Conservation (phyloP, 2,888 invertebrate species). For the Nomada lathburiana region DNA sequence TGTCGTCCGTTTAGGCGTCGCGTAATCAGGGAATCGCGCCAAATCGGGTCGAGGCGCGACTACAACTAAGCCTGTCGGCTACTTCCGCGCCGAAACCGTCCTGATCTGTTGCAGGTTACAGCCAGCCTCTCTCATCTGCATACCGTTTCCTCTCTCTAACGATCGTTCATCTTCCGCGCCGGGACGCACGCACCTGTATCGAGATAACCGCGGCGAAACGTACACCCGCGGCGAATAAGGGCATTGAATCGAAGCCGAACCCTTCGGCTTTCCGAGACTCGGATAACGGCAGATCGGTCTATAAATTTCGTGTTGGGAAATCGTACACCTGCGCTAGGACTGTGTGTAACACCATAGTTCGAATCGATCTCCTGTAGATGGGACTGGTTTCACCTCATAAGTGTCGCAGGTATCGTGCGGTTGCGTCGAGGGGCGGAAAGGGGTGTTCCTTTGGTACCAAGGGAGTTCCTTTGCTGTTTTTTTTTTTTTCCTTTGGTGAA, state of each 20-base stretch:
- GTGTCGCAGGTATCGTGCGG: too few relatives aligned
- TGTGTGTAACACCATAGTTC: neutral
- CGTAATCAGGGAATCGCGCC: constrained; percentile 37
- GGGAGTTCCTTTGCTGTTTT: too few relatives aligned
- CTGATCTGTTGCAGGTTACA: constrained; percentile 5
- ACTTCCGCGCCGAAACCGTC: constrained; percentile 56
- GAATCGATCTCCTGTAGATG: constrained; percentile 38
- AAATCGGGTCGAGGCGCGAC: constrained; percentile 57
- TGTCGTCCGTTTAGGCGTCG: constrained; percentile 18
- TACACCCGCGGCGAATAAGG: constrained; percentile 70
- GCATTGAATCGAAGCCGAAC: constrained; percentile 72
- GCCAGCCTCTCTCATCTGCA: constrained; percentile 64
- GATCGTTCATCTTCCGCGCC: constrained; percentile 69
- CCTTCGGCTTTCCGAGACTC: constrained; percentile 56
- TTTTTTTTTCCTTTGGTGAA: too few relatives aligned
- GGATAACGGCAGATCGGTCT: constrained; percentile 62
- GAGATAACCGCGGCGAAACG: constrained; percentile 68
- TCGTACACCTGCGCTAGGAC: constrained; percentile 58
- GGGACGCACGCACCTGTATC: constrained; percentile 71
- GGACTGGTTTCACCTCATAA: neutral
- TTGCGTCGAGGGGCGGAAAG: too few relatives aligned
- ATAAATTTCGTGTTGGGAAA: constrained; percentile 67
- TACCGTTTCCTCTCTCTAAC: constrained; percentile 71
- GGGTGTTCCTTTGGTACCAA: too few relatives aligned
- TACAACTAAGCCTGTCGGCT: neutral